Base-by-base conservation (phyloP, 2,888 invertebrate genomes). In the Xylophagus ater region DNA sequence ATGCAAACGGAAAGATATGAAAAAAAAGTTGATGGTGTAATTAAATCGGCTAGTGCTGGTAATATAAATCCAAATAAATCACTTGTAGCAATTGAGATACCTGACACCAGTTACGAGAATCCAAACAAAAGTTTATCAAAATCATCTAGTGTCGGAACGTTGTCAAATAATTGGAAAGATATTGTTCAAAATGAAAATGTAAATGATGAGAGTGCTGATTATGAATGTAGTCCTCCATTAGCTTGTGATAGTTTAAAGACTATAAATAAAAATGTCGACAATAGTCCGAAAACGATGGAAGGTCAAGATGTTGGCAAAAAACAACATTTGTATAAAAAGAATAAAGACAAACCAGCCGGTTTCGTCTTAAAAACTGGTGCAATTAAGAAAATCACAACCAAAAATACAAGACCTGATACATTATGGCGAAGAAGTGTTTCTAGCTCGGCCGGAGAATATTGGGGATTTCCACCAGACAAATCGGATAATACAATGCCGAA, bases 31-130 rank as follows among this genome's bases (percentile, higher is more conserved):
- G 53, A 31, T n/a, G 21, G 25, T 4, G 74, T 78, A 3, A 72
- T 74, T 49, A 80, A 80, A 59, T 78, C 78, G 17, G 76, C 74
- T 7, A 80, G 79, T 51, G 73, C 56, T 20, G 57, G 58, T 4
- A 50, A 56, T 28, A 48, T 66, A 12, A 48, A 51, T 24, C 42
- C 48, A 2, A 42, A 31, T 34, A 13, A 17, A 8, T 3, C 5
- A 15, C 17, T 40, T 20, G 40, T 40, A 3, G 29, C 26, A 7
- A 24, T 40, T 4, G 23, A 34, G 25, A 34, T 40, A 12, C 21
- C 29, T 4, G 34, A 34, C 3, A 19, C 19, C 6, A 21, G 21
- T 10, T 21, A 14, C 8, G 19, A 13, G 2, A 9, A 17, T 7
- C 7, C 8, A 6, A 15, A 9, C 6, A 12, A 7, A n/a, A 34